phyloP scores from a whole-genome alignment of 1,140 invertebrate genomes.

The Drosophila watanabei region DNA sequence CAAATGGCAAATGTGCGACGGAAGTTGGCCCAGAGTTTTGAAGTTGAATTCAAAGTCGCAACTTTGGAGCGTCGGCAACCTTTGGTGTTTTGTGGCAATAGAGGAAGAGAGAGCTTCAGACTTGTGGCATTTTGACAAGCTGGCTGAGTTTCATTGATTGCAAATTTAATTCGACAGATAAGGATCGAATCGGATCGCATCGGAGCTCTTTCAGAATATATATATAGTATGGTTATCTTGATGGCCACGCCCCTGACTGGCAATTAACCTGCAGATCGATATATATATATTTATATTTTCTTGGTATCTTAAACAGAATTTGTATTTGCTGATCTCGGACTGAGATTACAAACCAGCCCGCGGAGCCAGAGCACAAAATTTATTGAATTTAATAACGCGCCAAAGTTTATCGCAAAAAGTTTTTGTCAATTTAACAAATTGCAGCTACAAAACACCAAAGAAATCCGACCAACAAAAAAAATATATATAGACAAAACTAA shows the following conservation, averaged over 20 bases:
- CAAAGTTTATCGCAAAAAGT: conserved; percentile 78
- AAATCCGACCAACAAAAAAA: conserved; percentile 17
- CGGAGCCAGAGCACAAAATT: conserved; percentile 49
- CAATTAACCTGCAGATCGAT: conserved; percentile 56
- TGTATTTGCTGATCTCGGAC: conserved; percentile 77
- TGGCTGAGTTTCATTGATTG: conserved; percentile 75
- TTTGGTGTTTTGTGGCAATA: conserved; percentile 21
- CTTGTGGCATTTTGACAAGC: conserved; percentile 59
- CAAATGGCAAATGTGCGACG: conserved; percentile 81
- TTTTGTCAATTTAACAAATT: conserved; percentile 84
- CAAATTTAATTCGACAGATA: conserved; percentile 63
- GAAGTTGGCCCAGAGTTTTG: conserved; percentile 57
- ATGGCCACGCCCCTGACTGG: conserved; percentile 40
- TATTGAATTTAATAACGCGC: conserved; percentile 84
- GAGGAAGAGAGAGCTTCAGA: conserved; percentile 30
- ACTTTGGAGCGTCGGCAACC: conserved; percentile 10
- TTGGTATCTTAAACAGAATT: conserved; percentile 79
- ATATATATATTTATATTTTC: conserved; percentile 12
- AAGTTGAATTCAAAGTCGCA: conserved; percentile 23
- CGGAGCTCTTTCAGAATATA: neutral
- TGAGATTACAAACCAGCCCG: conserved; percentile 10
- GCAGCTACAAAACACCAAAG: conserved; percentile 50
- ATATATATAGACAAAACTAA: neutral
- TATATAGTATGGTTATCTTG: neutral
- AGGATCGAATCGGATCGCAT: conserved; percentile 37